Evolutionary conservation across 2,113 vertebrate genomes (phyloP).

Genomic region (Lynx canadensis): DNA sequence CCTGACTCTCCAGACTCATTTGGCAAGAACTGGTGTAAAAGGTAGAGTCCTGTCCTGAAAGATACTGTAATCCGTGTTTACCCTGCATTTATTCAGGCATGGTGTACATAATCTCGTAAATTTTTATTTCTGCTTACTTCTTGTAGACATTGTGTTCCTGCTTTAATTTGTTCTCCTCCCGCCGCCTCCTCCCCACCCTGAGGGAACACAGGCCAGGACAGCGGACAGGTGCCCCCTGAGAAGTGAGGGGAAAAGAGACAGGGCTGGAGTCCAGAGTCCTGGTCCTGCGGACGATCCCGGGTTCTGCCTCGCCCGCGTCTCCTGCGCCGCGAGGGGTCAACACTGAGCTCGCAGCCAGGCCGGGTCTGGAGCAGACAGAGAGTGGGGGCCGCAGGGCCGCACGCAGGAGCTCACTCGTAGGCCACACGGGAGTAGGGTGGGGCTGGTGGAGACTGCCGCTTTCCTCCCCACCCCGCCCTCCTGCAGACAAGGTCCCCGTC

Average conservation of each 20-base stretch:
- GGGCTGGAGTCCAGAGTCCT: background rate
- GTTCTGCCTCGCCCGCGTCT: rapidly evolving
- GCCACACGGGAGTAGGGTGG: background rate
- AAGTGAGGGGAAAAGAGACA: background rate
- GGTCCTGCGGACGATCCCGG: background rate
- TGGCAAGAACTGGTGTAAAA: background rate
- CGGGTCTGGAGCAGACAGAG: rapidly evolving
- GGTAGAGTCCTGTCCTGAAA: background rate
- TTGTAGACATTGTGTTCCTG: background rate
- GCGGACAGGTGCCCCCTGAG: background rate
- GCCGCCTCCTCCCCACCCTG: background rate
- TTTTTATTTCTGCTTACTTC: background rate
- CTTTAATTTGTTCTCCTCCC: background rate
- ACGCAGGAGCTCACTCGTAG: background rate
- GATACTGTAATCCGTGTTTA: background rate
- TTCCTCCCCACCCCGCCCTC: background rate
- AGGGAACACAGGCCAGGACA: background rate
- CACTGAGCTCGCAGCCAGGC: rapidly evolving
- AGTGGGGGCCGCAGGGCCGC: background rate
- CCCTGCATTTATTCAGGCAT: background rate
- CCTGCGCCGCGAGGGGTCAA: background rate
- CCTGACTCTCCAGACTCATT: background rate
- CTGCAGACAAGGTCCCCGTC: background rate
- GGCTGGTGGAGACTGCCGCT: rapidly evolving
- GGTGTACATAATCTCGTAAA: background rate